phyloP scores from a whole-genome alignment of 2,113 vertebrate species.

The Leucosticte australis region DNA sequence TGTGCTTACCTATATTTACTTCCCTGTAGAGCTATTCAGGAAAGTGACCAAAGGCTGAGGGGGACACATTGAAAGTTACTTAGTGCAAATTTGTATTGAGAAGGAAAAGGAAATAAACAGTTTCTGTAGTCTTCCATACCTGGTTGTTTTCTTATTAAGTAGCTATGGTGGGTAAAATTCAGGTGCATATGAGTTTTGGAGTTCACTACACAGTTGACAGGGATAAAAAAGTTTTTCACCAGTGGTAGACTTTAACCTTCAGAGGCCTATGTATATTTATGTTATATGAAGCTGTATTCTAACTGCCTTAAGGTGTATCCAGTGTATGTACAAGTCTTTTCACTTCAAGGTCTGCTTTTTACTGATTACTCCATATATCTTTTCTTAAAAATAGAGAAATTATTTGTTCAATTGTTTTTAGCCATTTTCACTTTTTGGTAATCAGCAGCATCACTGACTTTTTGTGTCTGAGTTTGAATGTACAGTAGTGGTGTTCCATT shows the following conservation, averaged over 20 bases:
- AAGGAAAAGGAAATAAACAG: neutral
- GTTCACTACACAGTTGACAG: neutral
- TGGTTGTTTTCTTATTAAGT: neutral
- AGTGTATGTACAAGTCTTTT: neutral
- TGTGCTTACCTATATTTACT: neutral
- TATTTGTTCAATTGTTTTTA: neutral
- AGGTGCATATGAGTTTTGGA: neutral
- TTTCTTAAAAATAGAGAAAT: neutral
- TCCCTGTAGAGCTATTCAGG: neutral
- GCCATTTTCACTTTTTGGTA: neutral
- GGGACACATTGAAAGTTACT: neutral
- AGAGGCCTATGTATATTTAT: neutral
- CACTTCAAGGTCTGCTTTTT: neutral
- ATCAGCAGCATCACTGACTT: neutral
- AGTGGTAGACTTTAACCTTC: neutral
- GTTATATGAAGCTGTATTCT: neutral
- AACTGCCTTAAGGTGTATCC: neutral
- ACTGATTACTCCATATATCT: neutral
- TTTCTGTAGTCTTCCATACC: neutral
- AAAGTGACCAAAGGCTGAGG: neutral
- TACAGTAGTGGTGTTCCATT: neutral
- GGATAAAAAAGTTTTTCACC: neutral
- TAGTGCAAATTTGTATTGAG: neutral
- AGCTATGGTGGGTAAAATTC: neutral
- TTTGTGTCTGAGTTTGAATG: neutral